Percentiles rank a stretch among this genome's conserved stretches.
phyloP scores from a whole-genome alignment of 2,797 vertebrate genomes.

The Antrozous pallidus region DNA sequence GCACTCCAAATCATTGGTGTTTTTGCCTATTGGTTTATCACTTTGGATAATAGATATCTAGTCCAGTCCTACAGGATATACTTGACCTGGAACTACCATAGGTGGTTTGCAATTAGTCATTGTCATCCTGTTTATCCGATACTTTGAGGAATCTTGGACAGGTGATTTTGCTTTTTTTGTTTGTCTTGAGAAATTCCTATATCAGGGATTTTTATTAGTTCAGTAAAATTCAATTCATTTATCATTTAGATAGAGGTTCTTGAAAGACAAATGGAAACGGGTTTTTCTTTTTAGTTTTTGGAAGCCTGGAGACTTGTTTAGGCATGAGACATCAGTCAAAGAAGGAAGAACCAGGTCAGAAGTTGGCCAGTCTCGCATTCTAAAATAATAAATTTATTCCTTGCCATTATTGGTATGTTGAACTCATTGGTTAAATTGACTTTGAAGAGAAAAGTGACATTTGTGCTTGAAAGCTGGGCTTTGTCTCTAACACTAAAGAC shows the following conservation, averaged over 20 bases:
- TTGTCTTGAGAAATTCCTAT: background rate
- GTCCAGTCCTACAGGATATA: background rate
- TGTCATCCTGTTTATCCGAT: background rate
- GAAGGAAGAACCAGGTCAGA: background rate
- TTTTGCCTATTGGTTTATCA: background rate
- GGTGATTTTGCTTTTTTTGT: background rate
- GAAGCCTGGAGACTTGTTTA: background rate
- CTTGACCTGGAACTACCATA: background rate
- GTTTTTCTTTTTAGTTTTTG: conserved; percentile 9
- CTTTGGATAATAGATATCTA: background rate
- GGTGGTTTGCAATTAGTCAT: background rate
- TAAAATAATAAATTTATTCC: background rate
- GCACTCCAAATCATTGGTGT: background rate
- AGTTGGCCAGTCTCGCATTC: background rate
- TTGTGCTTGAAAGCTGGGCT: conserved; percentile 23
- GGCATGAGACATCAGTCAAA: background rate
- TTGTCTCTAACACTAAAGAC: background rate
- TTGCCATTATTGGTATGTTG: background rate
- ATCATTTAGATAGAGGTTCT: background rate
- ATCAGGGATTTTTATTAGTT: background rate
- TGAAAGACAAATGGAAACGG: background rate
- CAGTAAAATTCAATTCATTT: background rate
- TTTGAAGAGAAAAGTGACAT: background rate
- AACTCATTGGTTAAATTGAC: background rate
- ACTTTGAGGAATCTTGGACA: background rate